Conservation (phyloP, 64 coral and sea anemone species). For the Pachyseris speciosa region DNA sequence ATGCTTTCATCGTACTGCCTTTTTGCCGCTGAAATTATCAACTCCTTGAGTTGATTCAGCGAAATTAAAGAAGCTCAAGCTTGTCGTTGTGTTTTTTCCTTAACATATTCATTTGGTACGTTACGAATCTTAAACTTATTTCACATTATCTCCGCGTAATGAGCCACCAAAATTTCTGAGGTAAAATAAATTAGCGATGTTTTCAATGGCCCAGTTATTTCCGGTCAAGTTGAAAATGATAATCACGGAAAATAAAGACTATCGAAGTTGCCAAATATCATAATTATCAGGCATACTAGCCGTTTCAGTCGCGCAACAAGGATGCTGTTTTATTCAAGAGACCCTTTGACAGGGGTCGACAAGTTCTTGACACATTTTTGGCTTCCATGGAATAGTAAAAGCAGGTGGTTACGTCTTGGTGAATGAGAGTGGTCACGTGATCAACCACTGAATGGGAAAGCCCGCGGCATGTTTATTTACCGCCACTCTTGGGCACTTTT, state of each 20-base stretch:
- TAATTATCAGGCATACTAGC: too few relatives aligned
- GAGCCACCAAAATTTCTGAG: background rate
- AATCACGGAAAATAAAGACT: background rate
- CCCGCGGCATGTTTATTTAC: slow-evolving; percentile 41
- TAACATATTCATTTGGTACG: background rate
- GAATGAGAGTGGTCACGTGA: slow-evolving; percentile 47
- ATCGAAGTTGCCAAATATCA: background rate
- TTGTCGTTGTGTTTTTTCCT: background rate
- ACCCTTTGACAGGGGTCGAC: background rate
- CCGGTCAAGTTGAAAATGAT: background rate
- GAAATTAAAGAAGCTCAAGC: background rate
- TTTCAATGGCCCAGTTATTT: background rate
- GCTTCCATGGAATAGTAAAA: background rate
- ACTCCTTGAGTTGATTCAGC: background rate
- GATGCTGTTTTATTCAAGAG: slow-evolving; percentile 3
- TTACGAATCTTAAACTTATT: background rate
- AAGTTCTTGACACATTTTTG: slow-evolving; percentile 43
- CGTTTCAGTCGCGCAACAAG: background rate
- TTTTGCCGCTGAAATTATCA: background rate
- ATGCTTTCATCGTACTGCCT: background rate
- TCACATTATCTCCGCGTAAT: background rate
- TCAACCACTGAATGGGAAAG: slow-evolving; percentile 25
- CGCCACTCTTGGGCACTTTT: background rate
- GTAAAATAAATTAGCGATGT: background rate
- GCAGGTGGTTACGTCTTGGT: slow-evolving; percentile 27